A percentile compares a stretch with the other conserved stretches of the same genome.
Evolutionary conservation across 2,797 vertebrate species (phyloP).

Genomic region (Melopsittacus undulatus): DNA sequence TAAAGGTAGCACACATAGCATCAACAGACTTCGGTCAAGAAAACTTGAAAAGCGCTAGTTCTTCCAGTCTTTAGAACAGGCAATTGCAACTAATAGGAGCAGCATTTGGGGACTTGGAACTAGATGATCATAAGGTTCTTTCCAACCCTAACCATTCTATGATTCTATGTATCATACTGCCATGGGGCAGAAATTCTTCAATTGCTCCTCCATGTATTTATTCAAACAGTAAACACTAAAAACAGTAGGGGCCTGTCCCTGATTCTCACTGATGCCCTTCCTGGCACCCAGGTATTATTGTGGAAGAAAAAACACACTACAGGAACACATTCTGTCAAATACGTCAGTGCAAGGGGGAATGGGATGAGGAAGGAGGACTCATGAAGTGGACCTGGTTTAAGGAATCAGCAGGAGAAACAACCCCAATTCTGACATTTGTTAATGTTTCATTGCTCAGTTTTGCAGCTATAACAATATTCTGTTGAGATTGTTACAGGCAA

Average conservation of each 20-base stretch:
- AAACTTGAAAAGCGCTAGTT: not conserved
- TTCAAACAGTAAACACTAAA: slow-evolving; percentile 6
- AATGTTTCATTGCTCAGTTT: not conserved
- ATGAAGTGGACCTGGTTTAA: not conserved
- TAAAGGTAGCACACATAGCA: not conserved
- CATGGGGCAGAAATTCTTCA: not conserved
- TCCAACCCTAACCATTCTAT: not conserved
- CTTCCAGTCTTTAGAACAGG: not conserved
- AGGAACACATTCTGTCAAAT: not conserved
- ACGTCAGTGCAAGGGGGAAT: not conserved
- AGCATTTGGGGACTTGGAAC: not conserved
- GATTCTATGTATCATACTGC: not conserved
- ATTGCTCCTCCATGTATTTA: not conserved
- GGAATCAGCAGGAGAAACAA: not conserved
- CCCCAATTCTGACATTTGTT: not conserved
- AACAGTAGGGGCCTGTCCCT: not conserved
- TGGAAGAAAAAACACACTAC: not conserved
- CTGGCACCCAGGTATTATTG: not conserved
- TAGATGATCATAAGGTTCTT: not conserved
- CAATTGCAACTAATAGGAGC: not conserved
- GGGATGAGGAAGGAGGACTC: not conserved
- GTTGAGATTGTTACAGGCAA: not conserved
- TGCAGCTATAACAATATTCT: not conserved
- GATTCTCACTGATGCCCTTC: not conserved
- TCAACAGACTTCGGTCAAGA: not conserved